Conservation (phyloP, 2,888 invertebrate species). For the Drosophila kambysellisi region DNA sequence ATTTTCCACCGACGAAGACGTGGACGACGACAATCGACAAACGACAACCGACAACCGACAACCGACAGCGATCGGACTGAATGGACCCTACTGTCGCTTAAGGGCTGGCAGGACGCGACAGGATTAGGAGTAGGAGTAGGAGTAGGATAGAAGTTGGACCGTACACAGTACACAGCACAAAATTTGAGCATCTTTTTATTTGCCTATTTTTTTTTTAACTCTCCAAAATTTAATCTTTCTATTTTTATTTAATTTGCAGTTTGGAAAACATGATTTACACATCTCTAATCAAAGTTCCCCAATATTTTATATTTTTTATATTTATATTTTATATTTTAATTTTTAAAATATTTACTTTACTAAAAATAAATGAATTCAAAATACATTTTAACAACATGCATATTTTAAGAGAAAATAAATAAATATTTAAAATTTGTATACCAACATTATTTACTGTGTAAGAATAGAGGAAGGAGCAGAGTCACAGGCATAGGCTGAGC, state of each 20-base stretch:
- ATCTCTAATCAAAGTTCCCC: background rate
- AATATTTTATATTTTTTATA: too few species aligned
- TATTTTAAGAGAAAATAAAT: too few species aligned
- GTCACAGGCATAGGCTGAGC: background rate
- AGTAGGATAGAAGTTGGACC: background rate
- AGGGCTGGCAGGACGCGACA: slow-evolving; percentile 31
- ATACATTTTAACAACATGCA: too few species aligned
- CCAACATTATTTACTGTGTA: background rate
- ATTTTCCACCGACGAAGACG: slow-evolving; percentile 67
- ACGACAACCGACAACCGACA: background rate
- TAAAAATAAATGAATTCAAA: background rate
- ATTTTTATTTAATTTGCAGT: background rate
- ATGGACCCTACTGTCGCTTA: slow-evolving; percentile 65
- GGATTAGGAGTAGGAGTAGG: background rate
- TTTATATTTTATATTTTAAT: too few species aligned
- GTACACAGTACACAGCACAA: background rate
- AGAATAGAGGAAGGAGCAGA: background rate
- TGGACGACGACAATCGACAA: slow-evolving; percentile 11
- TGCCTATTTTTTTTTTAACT: too few species aligned
- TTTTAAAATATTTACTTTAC: background rate
- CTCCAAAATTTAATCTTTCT: too few species aligned
- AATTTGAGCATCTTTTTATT: background rate
- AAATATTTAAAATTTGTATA: too few species aligned
- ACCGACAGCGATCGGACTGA: slow-evolving; percentile 23
- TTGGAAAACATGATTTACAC: too few species aligned